Base-by-base conservation (phyloP, 2,888 invertebrate species). In the Ceramica pisi region DNA sequence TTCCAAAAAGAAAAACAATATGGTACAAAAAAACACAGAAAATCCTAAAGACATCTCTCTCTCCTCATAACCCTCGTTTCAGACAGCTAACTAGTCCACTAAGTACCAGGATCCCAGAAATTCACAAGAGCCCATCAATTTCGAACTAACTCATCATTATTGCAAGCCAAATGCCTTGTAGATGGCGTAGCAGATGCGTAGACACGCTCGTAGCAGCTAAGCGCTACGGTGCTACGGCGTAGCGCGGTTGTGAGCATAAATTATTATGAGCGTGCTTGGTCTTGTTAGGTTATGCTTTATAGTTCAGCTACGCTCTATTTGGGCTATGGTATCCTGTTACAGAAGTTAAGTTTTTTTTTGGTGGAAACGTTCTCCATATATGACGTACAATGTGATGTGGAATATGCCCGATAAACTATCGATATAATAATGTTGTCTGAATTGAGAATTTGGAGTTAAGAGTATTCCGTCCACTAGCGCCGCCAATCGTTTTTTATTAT, bases 141-240 rank as follows among this genome's bases (percentile, higher is more conserved):
- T 48, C 10, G 41, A 35, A 48, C 46, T 76, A 70, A 55, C 46
- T 71, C 64, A 77, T 78, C 19, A 78, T 78, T 72, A 75, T 67
- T 67, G 68, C 68, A 74, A 53, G 65, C 70, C 71, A 65, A 65
- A 21, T 56, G 65, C 81, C 86, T 83, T 80, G 86, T 83, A 83
- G 81, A 75, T 64, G 59, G 72, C 84, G 84, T 86, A 83, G 86
- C 84, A 84, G 78, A 84, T 84, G 84, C 82, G 84, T 84, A 84
- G 84, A 83, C 84, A 86, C 55, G 78, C 51, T 53, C 72, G 76
- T 80, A 81, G 83, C 80, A 10, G 53, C 72, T 70, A 81, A 67
- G 56, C 14, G 50, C 72, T 76, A 57, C 72, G 72, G 21, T 8
- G 76, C 84, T 85, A 85, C 84, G 81, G 46, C 84, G 84, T 85